These are phyloP conservation scores for Antennarius maculatus DNA, from an alignment of 2,797 vertebrate species.

Conservation along the genomic window DNA sequence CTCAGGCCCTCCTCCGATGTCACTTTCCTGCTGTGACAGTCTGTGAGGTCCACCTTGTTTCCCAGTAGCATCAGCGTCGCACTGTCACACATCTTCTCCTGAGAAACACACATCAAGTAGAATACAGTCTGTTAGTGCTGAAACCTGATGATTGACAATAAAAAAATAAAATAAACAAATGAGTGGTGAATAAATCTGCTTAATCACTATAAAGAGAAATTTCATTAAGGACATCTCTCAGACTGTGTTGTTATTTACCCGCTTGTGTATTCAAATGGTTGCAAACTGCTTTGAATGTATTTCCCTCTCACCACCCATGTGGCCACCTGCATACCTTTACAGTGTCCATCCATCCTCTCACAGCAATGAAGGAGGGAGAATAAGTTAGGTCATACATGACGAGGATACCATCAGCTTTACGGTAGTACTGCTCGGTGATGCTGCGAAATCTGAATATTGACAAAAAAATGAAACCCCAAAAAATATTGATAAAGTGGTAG, in stretches of 20 bases:
- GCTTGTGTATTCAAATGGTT: conserved; percentile 48
- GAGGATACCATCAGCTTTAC: conserved; percentile 83
- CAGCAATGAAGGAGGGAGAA: conserved; percentile 74
- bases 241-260: background rate
- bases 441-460: conserved; percentile 79
- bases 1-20: conserved; percentile 73
- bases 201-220: background rate
- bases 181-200: background rate
- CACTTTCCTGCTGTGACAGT: conserved; percentile 66
- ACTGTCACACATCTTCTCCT: conserved; percentile 81
- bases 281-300: conserved; percentile 56
- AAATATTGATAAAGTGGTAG: background rate
- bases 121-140: background rate
- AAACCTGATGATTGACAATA: background rate
- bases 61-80: conserved; percentile 83
- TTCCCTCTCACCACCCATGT: conserved; percentile 20
- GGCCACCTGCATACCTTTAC: conserved; percentile 79
- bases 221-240: background rate
- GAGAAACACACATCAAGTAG: conserved; percentile 20
- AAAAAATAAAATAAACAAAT: background rate
- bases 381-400: conserved; percentile 84
- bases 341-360: conserved; percentile 84
- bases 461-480: background rate
- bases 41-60: conserved; percentile 79
- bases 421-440: conserved; percentile 87